These are phyloP conservation scores for Frankliniella intonsa DNA, from an alignment of 2,888 invertebrate genomes.

Conservation along the genomic window DNA sequence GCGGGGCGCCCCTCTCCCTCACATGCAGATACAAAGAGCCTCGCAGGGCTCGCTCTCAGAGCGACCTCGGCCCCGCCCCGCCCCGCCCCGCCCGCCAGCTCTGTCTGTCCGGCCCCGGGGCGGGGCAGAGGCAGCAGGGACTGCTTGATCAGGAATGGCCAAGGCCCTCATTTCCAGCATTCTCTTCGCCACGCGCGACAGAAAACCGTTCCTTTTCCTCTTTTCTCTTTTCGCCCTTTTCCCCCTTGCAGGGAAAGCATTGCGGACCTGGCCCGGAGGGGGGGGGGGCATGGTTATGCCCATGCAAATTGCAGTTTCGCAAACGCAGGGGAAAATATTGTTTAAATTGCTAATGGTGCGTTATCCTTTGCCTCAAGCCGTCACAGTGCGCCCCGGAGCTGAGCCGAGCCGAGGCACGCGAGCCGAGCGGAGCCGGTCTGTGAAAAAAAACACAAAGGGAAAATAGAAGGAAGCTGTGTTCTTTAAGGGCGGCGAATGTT, in stretches of 20 bases:
- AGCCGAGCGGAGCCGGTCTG: too few relatives aligned
- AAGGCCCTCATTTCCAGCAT: not conserved
- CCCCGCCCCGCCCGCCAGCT: not conserved
- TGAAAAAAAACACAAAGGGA: too few relatives aligned
- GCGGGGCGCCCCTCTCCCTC: not conserved
- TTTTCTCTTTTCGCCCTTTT: not conserved
- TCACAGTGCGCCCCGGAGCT: too few relatives aligned
- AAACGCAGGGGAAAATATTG: slow-evolving; percentile 24
- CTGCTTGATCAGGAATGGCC: not conserved
- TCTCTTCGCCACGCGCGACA: not conserved
- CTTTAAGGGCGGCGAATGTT: too few relatives aligned
- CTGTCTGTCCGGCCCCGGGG: too few relatives aligned
- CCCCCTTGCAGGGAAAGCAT: not conserved
- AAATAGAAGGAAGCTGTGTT: too few relatives aligned
- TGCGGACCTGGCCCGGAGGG: too few relatives aligned
- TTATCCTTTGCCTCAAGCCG: not conserved
- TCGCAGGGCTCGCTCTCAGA: not conserved
- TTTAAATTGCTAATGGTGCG: slow-evolving; percentile 21
- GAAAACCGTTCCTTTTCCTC: not conserved
- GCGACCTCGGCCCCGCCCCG: not conserved
- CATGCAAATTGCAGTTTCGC: slow-evolving; percentile 26
- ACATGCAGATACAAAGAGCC: not conserved
- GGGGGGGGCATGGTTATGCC: slow-evolving; percentile 7
- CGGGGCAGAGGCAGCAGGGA: not conserved
- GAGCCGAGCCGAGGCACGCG: too few relatives aligned